Evolutionary conservation across 2,888 invertebrate genomes (phyloP).

Genomic region (Palloptera scutellata): DNA sequence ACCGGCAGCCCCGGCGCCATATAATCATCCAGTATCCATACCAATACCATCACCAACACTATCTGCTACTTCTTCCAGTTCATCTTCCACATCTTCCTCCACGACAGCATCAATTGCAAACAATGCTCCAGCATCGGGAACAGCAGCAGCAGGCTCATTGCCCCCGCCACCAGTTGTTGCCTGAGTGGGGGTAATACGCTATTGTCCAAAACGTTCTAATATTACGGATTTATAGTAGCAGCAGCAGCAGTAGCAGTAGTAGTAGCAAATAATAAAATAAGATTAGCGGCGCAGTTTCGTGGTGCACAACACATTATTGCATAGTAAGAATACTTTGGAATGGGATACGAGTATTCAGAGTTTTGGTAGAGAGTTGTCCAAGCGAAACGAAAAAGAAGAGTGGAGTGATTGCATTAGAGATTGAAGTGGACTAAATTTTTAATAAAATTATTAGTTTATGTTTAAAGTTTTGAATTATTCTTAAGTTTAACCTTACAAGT

Average conservation of each 20-base stretch:
- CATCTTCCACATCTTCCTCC: constrained; percentile 8
- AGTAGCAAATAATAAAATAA: no score
- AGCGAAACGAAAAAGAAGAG: no score
- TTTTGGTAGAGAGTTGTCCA: no score
- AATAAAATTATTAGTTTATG: no score
- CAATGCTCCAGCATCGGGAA: not conserved
- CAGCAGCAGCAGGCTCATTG: constrained; percentile 29
- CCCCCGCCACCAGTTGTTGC: constrained; percentile 57
- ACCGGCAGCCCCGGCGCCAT: constrained; percentile 37
- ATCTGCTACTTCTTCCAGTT: constrained; percentile 27
- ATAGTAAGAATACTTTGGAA: no score
- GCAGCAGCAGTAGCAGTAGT: not conserved
- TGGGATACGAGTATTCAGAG: no score
- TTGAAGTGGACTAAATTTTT: no score
- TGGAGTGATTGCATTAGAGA: no score
- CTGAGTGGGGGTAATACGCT: constrained; percentile 61
- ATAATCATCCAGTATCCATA: constrained; percentile 36
- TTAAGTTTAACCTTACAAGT: no score
- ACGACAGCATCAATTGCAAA: constrained; percentile 20
- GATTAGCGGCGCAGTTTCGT: not conserved
- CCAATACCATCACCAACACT: constrained; percentile 30
- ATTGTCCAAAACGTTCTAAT: constrained; percentile 51
- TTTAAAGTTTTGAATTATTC: no score
- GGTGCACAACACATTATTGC: not conserved
- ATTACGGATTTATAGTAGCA: constrained; percentile 21